These are phyloP conservation scores for Camelus bactrianus DNA, from an alignment of 2,113 vertebrate genomes.

Conservation along the genomic window DNA sequence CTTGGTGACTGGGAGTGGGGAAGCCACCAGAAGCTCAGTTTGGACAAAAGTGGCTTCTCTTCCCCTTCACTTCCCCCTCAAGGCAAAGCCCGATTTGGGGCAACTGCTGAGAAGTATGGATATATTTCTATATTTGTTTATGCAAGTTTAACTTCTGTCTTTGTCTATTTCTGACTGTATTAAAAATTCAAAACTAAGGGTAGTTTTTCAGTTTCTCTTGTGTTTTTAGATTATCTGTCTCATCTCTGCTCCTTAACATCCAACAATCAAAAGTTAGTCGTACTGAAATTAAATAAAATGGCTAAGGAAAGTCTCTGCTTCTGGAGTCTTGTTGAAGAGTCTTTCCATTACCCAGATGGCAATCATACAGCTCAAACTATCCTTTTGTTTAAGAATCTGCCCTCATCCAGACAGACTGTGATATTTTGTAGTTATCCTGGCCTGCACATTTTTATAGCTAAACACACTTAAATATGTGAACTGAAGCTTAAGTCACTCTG, in stretches of 20 bases:
- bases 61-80: fast-evolving
- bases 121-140: not conserved
- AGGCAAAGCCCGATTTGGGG: not conserved
- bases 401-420: not conserved
- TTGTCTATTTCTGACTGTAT: conserved; percentile 12
- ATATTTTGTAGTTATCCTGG: not conserved
- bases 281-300: not conserved
- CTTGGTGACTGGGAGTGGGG: not conserved
- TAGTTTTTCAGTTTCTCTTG: not conserved
- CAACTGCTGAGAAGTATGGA: not conserved
- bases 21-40: not conserved
- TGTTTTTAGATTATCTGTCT: not conserved
- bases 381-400: not conserved
- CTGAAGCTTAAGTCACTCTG: not conserved
- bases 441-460: not conserved
- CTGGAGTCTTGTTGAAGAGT: not conserved
- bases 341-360: not conserved
- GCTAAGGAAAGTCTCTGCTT: not conserved
- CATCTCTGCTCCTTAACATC: not conserved
- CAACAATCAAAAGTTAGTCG: not conserved
- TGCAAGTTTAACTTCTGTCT: not conserved
- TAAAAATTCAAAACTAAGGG: conserved; percentile 18
- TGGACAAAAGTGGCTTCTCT: not conserved
- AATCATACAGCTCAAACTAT: not conserved
- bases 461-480: not conserved